Evolutionary conservation across 2,888 invertebrate genomes (phyloP), one percentile per base, ranked within the genome.

Genomic region (Myopa testacea): DNA sequence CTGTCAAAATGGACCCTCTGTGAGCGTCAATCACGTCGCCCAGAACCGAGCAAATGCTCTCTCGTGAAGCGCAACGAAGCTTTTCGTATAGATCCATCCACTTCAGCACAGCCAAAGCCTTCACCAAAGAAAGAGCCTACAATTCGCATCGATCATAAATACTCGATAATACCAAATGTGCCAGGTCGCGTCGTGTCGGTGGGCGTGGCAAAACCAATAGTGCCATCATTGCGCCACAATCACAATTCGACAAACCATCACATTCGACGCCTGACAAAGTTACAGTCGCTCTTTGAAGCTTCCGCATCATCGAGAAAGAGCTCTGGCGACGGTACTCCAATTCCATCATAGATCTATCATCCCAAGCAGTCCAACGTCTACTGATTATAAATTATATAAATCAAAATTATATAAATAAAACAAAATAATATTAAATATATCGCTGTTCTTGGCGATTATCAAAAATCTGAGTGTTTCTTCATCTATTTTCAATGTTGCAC

Each of bases 151-250:
- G 89, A 89, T 89, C 50, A n/a, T n/a, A 89, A 88, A 80, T 89
- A 89, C 76, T 89, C 89, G 14, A 88, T 88, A 70, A 83, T 84
- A 6, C 88, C 89, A 0, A 86, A 88, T 72, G 83, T 87, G 55
- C 88, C 89, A 0, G 85, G 88, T 0, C 83, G 88, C 19, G 80
- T 89, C 52, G 89, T 89, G 52, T 89, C 89, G 0, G 86, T 89
- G 52, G 89, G 89, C 12, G 89, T 89, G 75, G 88, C 89, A 52
- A 89, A 88, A 72, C 89, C 89, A 12, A 89, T 89, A 85, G 87
- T 84, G 3, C 85, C 86, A 3, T 84, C 76, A 55, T 72, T 79
- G 0, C 1, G 14, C 3, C 50, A 50, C 50, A 26, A 26, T 26
- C 26, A 26, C 26, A 26, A 26, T 26, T 26, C 26, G 26, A 26